phyloP scores from a whole-genome alignment of 2,888 invertebrate genomes.

The Apamea crenata region DNA sequence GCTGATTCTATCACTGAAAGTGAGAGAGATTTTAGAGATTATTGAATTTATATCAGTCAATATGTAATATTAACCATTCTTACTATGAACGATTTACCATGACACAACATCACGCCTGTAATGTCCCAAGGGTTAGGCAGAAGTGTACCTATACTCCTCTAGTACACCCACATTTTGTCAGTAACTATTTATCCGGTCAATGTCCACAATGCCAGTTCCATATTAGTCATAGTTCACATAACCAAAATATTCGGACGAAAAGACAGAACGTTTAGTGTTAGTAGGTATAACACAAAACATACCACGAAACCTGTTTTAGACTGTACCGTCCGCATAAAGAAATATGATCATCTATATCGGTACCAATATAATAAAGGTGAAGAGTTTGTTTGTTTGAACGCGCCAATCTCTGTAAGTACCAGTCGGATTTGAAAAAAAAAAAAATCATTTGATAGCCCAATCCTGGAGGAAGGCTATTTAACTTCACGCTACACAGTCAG shows the following conservation, averaged over 20 bases:
- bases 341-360: constrained; percentile 37
- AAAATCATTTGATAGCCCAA: background rate
- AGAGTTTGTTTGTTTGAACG: background rate
- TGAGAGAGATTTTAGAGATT: too few species aligned
- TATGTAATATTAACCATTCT: background rate
- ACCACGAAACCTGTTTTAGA: constrained; percentile 79
- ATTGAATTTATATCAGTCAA: too few species aligned
- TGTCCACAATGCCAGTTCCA: constrained; percentile 22
- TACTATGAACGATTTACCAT: background rate
- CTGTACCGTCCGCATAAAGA: constrained; percentile 76
- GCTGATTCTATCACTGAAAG: background rate
- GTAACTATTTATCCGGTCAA: background rate
- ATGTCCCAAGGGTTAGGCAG: background rate
- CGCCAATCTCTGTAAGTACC: background rate
- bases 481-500: background rate
- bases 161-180: background rate
- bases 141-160: too few species aligned
- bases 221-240: constrained; percentile 76
- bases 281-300: constrained; percentile 78
- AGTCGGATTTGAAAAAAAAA: background rate
- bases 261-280: constrained; percentile 78
- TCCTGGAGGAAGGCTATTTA: background rate
- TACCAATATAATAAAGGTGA: background rate
- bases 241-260: constrained; percentile 83
- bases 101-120: too few species aligned